Base-by-base conservation (phyloP, 2,888 invertebrate species). In the Apamea anceps region DNA sequence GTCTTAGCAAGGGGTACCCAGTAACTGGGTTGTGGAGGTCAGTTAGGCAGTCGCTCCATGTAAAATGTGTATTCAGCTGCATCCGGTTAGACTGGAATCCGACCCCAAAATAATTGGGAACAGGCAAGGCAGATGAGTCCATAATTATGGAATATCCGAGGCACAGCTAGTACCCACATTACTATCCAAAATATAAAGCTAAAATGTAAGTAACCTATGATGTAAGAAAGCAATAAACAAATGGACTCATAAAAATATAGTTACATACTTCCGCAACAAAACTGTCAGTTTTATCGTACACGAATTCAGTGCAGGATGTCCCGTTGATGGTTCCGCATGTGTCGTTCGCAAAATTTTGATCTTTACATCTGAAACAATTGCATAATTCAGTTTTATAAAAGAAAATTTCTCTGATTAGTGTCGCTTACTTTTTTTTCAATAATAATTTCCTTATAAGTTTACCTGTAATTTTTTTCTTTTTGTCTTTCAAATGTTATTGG, bases 201-300 rank as follows among this genome's bases (percentile, higher is more conserved):
- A n/a, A 75, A 0, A 37, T 37, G 5, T 21, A 74, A 28, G 32
- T 32, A 37, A 37, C 0, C 5, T 75, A 2, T 7, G 0, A 37
- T 18, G 6, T n/a, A 4, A 2, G n/a, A 25, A 77, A 54, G 10
- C 25, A 25, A 54, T 42, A 21, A 76, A 54, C 15, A 4, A 51
- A 37, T 32, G 13, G 6, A 28, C 15, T 28, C 18, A 28, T 54
- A 21, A 42, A 32, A n/a, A 76, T 15, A 25, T 15, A 37, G 15
- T 8, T 73, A 90, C 93, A 87, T 87, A 95, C 95, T 87, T 95
- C 94, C 25, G 90, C 90, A 21, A 94, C 92, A 77, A 94, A 94
- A 72, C 92, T 93, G 12, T 91, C 67, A 0, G 92, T 89, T 18
- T 91, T 86, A 6, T 93, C 93, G 37, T 94, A 94, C 8, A 90